These are phyloP conservation scores for Flabesymbios commensalis DNA, from an alignment of 2,888 invertebrate genomes.

Conservation along the genomic window DNA sequence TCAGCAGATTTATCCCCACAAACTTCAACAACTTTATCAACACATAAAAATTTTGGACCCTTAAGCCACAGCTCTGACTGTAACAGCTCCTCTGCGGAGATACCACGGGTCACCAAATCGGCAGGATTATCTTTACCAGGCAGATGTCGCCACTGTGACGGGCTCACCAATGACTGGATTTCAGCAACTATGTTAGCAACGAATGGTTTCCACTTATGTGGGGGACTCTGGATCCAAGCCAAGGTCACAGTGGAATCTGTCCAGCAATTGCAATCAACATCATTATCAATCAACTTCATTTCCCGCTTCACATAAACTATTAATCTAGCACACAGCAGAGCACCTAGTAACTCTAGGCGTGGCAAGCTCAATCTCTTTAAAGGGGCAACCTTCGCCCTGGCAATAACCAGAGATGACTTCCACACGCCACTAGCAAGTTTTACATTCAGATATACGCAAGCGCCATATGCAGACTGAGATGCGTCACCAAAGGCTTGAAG, in stretches of 20 bases:
- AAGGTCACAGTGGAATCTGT: constrained; percentile 12
- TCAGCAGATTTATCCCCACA: too few relatives aligned
- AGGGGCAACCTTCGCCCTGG: background rate
- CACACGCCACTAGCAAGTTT: background rate
- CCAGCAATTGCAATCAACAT: too few relatives aligned
- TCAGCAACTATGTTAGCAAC: constrained; percentile 32
- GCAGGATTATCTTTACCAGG: constrained; percentile 15
- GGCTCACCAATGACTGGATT: constrained; percentile 18
- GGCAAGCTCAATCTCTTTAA: constrained; percentile 1
- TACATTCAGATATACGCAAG: background rate
- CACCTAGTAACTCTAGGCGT: constrained; percentile 7
- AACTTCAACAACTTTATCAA: too few relatives aligned
- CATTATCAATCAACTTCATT: too few relatives aligned
- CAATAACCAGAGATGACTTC: background rate
- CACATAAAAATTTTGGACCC: too few relatives aligned
- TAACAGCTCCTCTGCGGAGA: too few relatives aligned
- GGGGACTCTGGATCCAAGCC: constrained; percentile 29
- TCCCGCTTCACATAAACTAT: constrained; percentile 4
- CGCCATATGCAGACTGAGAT: constrained; percentile 1
- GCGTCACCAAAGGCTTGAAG: constrained; percentile 8
- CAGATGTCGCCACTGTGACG: constrained; percentile 12
- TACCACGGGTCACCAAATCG: too few relatives aligned
- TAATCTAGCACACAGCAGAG: background rate
- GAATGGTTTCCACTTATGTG: constrained; percentile 25
- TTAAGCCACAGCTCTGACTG: too few relatives aligned